Conservation (phyloP, 2,797 vertebrate species). For the Pantherophis vulpinus region DNA sequence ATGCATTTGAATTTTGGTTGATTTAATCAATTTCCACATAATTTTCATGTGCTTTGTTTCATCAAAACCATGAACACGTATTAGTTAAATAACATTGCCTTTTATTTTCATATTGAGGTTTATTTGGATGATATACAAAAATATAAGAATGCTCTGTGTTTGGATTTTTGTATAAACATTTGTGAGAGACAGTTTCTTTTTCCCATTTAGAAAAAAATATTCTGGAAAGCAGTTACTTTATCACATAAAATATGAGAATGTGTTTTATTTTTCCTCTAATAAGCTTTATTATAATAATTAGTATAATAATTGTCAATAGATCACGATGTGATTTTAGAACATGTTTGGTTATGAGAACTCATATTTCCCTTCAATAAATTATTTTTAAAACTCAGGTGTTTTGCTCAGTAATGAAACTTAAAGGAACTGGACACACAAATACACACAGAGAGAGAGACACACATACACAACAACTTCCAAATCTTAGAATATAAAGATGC, state of each 20-base stretch:
- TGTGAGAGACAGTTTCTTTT: slow-evolving; percentile 13
- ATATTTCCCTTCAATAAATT: slow-evolving; percentile 34
- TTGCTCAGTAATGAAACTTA: slow-evolving; percentile 25
- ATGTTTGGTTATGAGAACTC: neutral
- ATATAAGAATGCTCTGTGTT: fast-evolving
- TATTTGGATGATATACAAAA: slow-evolving; percentile 6
- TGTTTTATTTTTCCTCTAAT: slow-evolving; percentile 48
- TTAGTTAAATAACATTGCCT: neutral
- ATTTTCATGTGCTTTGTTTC: slow-evolving; percentile 9
- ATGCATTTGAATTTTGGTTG: slow-evolving; percentile 19
- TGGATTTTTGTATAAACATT: neutral
- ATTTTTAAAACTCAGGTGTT: slow-evolving; percentile 16
- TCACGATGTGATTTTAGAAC: slow-evolving; percentile 36
- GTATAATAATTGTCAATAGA: slow-evolving; percentile 42
- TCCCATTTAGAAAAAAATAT: neutral
- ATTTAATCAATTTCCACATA: slow-evolving; percentile 14
- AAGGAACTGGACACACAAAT: slow-evolving; percentile 40
- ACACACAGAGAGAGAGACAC: slow-evolving; percentile 12
- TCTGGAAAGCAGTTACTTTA: neutral
- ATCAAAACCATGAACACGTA: neutral
- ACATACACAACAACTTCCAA: slow-evolving; percentile 17
- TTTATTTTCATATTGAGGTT: neutral
- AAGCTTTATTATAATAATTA: slow-evolving; percentile 50
- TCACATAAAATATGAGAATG: slow-evolving; percentile 20
- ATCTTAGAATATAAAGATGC: slow-evolving; percentile 21